Conservation (phyloP, 2,888 invertebrate species). For the Adineta ricciae region DNA sequence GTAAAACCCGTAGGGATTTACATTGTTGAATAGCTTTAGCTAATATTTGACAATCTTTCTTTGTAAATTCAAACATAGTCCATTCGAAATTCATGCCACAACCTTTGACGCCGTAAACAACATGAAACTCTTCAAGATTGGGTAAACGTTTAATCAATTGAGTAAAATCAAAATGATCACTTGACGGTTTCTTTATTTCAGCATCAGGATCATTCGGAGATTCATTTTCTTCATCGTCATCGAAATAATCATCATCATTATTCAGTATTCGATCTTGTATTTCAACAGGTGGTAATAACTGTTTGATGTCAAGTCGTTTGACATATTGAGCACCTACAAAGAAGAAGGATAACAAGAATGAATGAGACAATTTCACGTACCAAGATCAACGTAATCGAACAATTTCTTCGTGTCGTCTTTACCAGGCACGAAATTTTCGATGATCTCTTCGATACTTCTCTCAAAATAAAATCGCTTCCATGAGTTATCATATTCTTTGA, state of each 20-base stretch:
- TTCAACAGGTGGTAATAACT: slow-evolving; percentile 48
- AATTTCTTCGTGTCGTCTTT: slow-evolving; percentile 19
- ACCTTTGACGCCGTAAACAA: slow-evolving; percentile 48
- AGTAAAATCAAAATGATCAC: slow-evolving; percentile 49
- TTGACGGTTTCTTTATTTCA: slow-evolving; percentile 31
- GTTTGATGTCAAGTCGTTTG: slow-evolving; percentile 43
- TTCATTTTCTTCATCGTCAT: slow-evolving; percentile 45
- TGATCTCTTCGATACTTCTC: slow-evolving; percentile 44
- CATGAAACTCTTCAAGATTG: slow-evolving; percentile 45
- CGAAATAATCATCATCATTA: slow-evolving; percentile 44
- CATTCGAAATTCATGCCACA: slow-evolving; percentile 53
- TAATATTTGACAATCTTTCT: slow-evolving; percentile 47
- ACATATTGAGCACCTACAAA: slow-evolving; percentile 42
- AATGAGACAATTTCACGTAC: neutral
- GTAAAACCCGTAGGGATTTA: slow-evolving; percentile 19
- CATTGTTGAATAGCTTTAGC: slow-evolving; percentile 42
- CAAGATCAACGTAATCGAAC: slow-evolving; percentile 24
- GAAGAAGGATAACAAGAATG: slow-evolving; percentile 22
- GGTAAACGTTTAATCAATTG: slow-evolving; percentile 43
- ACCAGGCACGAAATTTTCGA: slow-evolving; percentile 49
- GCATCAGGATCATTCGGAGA: slow-evolving; percentile 43
- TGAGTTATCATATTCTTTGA: slow-evolving; percentile 42
- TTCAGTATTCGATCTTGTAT: slow-evolving; percentile 43
- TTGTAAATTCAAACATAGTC: slow-evolving; percentile 50
- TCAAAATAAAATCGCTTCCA: slow-evolving; percentile 51